Percentiles rank a stretch among this genome's conserved stretches.
Conservation (phyloP, 2,797 vertebrate genomes). For the Heterohyrax brucei region DNA sequence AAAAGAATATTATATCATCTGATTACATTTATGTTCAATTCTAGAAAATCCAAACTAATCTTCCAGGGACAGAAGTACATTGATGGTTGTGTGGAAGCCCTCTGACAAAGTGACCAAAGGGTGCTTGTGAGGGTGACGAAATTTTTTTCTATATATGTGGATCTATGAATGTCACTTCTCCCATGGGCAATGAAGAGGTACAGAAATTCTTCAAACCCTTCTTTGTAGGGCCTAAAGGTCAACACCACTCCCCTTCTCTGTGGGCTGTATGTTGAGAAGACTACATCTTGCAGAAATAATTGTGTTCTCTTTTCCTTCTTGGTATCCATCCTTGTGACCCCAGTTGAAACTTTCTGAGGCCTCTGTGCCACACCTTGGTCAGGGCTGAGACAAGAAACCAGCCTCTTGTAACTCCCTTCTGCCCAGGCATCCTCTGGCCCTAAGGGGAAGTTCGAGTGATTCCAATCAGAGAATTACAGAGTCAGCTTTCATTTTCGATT, state of each 20-base stretch:
- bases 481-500: background rate
- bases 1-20: background rate
- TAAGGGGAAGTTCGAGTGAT: background rate
- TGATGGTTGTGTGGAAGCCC: background rate
- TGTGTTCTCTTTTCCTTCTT: conserved; percentile 11
- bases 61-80: background rate
- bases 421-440: background rate
- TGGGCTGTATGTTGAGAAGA: background rate
- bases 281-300: background rate
- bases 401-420: background rate
- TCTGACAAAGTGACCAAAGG: background rate
- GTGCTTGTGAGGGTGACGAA: background rate
- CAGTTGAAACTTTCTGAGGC: background rate
- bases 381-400: background rate
- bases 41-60: conserved; percentile 9
- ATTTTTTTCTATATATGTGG: background rate
- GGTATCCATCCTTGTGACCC: background rate
- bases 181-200: background rate
- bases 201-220: background rate
- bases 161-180: background rate
- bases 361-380: background rate
- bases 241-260: background rate
- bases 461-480: conserved; percentile 12
- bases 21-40: background rate
- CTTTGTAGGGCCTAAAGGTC: background rate